Evolutionary conservation across 2,888 invertebrate genomes (phyloP), one percentile per base, ranked within the genome.

Genomic region (Palloptera scutellata): DNA sequence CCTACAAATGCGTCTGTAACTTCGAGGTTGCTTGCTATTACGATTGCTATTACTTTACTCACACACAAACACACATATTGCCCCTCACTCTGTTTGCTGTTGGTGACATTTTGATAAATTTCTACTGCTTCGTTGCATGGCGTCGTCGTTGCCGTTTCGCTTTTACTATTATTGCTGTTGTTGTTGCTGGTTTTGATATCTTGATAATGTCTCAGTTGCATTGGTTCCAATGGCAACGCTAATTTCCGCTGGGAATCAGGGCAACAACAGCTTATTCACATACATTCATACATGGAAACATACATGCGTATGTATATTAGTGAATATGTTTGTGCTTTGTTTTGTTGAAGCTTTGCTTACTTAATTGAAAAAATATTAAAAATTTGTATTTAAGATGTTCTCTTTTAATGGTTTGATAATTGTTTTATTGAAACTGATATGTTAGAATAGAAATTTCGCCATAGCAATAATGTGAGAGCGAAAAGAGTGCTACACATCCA

Each of bases 101-200:
- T 64, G 72, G 70, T 72, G 70, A 68, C 69, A 69, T 70, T 70
- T 72, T 72, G 72, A 71, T 71, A 70, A 68, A 69, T 68, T 72
- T 60, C 54, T 69, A 45, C 66, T 41, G 51, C 20, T 64, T 64
- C 65, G 57, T 57, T 64, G 48, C 19, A 30, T n/a, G 43, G 61
- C 40, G 54, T 54, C 19, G 54, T 54, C 20, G 30, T 30, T n/a
- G n/a, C n/a, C 30, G 30, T 30, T 30, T 30, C 6, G 30, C 30
- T 30, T 30, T 30, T 61, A 53, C 15, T 61, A 42, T 40, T 61
- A 41, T 61, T 61, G 58, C 43, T 58, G 58, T 59, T 59, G 59
- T 43, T 43, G 43, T 58, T 58, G 19, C 30, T 48, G 66, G 64
- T 57, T 64, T 67, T 70, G 72, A 70, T 68, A 60, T 70, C 61